Percentiles rank a stretch among this genome's conserved stretches.
Conservation (phyloP, 2,797 vertebrate species). For the Bradypodion ventrale region DNA sequence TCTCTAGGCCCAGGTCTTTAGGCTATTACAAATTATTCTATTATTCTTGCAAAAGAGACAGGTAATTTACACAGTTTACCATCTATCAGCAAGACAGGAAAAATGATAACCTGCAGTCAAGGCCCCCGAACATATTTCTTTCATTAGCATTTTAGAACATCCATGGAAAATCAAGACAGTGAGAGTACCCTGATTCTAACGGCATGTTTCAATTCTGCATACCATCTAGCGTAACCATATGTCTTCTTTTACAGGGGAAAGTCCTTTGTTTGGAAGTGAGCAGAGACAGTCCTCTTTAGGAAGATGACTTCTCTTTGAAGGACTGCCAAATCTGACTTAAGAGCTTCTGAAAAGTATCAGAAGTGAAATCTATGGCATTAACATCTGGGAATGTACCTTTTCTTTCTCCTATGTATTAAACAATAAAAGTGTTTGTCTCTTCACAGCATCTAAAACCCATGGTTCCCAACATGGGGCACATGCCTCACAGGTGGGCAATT, state of each 20-base stretch:
- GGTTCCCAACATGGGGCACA: too few species aligned
- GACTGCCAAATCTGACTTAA: not conserved
- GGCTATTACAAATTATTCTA: constrained; percentile 63
- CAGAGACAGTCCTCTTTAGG: too few species aligned
- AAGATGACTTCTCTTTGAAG: too few species aligned
- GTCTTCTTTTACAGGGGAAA: too few species aligned
- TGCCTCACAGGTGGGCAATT: too few species aligned
- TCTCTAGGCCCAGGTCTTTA: too few species aligned
- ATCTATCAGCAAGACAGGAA: constrained; percentile 61
- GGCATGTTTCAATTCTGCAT: constrained; percentile 21
- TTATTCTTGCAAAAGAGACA: constrained; percentile 58
- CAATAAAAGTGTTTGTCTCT: constrained; percentile 21
- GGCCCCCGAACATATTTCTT: constrained; percentile 48
- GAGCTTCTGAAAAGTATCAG: too few species aligned
- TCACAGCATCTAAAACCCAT: constrained; percentile 36
- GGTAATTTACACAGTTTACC: constrained; percentile 61
- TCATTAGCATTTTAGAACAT: constrained; percentile 59
- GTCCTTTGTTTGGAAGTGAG: too few species aligned
- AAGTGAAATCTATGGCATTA: too few species aligned
- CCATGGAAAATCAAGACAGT: constrained; percentile 52
- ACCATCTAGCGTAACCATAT: not conserved
- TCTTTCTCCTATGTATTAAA: constrained; percentile 10
- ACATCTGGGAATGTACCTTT: not conserved
- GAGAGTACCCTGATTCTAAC: constrained; percentile 46
- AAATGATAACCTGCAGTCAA: constrained; percentile 49